These are phyloP conservation scores for Misgurnus mizolepis DNA, from an alignment of 2,113 vertebrate species.

Conservation along the genomic window DNA sequence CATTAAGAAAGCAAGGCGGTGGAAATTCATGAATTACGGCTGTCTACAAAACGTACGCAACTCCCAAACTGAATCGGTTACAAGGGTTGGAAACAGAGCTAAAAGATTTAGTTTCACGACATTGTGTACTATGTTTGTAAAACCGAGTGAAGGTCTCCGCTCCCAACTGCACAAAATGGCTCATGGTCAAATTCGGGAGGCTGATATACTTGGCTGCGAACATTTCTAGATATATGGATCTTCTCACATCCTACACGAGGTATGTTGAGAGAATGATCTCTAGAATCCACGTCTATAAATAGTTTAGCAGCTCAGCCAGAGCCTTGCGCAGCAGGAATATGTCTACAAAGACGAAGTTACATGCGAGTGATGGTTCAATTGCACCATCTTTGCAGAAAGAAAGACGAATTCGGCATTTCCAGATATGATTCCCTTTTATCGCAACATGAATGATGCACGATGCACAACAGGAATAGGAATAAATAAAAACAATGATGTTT, in stretches of 20 bases:
- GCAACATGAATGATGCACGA: conserved; percentile 14
- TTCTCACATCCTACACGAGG: conserved; percentile 35
- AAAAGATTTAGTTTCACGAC: neutral
- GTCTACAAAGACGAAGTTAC: conserved; percentile 37
- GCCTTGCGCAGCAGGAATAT: conserved; percentile 13
- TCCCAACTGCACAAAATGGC: conserved; percentile 6
- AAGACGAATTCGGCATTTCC: neutral
- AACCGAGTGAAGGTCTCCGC: neutral
- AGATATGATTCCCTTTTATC: neutral
- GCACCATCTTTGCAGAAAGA: conserved; percentile 31
- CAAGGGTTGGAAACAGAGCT: neutral
- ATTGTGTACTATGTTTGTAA: neutral
- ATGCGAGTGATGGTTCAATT: conserved; percentile 29
- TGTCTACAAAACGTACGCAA: neutral
- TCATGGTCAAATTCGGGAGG: conserved; percentile 12
- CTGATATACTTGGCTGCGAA: conserved; percentile 8
- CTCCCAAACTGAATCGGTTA: neutral
- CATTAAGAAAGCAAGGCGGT: neutral
- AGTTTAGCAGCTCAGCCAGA: conserved; percentile 35
- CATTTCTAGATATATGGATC: conserved; percentile 24
- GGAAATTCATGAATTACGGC: neutral
- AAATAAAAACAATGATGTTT: neutral
- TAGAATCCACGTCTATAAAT: conserved; percentile 1
- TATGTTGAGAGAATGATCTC: conserved; percentile 12
- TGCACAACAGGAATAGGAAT: neutral